A percentile compares a stretch with the other conserved stretches of the same genome.
phyloP scores from a whole-genome alignment of 2,797 vertebrate genomes.

The Myotis myotis region DNA sequence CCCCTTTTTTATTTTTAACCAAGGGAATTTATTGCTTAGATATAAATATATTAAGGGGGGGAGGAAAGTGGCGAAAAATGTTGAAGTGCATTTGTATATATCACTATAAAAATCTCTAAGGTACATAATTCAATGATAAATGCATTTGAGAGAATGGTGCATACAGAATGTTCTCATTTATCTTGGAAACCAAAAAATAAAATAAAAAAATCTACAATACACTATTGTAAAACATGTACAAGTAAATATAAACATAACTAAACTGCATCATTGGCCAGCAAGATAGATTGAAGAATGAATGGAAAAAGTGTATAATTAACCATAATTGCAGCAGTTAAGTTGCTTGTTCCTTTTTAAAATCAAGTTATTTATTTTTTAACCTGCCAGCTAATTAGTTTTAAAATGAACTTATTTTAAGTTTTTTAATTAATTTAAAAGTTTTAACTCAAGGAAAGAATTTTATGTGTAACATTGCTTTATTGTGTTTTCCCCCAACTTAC shows the following conservation, averaged over 20 bases:
- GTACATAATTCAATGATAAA: background rate
- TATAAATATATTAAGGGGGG: background rate
- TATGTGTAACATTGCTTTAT: background rate
- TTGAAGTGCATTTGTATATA: background rate
- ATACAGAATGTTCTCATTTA: background rate
- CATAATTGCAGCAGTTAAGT: background rate
- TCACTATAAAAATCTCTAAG: constrained; percentile 1
- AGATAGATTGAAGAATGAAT: background rate
- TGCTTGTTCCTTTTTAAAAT: constrained; percentile 2
- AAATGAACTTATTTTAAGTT: background rate
- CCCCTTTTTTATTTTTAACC: background rate
- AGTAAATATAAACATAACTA: background rate
- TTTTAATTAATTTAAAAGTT: background rate
- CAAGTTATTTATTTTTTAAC: background rate
- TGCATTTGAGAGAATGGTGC: background rate
- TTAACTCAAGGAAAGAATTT: constrained; percentile 22
- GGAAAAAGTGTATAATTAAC: background rate
- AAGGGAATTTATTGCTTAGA: background rate
- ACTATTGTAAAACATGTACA: background rate
- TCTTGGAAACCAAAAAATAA: background rate
- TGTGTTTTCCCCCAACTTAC: background rate
- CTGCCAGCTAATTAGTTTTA: background rate
- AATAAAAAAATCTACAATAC: background rate
- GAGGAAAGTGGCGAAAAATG: background rate
- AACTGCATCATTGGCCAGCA: background rate